These are phyloP conservation scores for Trinorchestia longiramus DNA, from an alignment of 1,140 invertebrate species.

Conservation along the genomic window DNA sequence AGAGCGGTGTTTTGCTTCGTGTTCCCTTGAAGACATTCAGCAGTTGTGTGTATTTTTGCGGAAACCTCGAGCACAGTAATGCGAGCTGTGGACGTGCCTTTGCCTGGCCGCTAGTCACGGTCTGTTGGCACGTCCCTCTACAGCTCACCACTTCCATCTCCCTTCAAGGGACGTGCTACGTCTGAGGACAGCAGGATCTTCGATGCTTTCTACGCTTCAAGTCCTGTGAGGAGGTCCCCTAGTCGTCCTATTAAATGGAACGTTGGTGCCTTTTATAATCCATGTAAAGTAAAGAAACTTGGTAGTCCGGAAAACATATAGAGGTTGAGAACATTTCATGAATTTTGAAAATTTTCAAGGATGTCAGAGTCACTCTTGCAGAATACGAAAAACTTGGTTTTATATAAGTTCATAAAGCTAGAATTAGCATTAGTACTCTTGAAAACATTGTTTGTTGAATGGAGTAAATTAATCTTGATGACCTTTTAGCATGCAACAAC, in stretches of 20 bases:
- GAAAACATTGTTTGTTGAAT: no score
- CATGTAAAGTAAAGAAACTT: background rate
- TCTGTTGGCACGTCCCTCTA: background rate
- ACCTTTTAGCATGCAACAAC: no score
- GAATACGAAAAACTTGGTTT: no score
- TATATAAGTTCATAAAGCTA: no score
- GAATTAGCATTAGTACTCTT: no score
- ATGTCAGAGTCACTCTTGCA: no score
- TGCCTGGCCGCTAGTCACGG: background rate
- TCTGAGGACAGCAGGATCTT: background rate
- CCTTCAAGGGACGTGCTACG: background rate
- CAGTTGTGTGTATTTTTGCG: background rate
- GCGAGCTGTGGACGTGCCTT: background rate
- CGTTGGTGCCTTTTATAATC: background rate
- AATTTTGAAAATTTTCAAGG: no score
- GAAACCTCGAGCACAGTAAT: background rate
- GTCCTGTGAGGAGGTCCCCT: background rate
- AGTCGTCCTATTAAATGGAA: background rate
- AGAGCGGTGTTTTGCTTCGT: background rate
- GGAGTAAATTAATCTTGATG: no score
- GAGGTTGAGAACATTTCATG: no score
- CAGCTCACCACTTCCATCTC: background rate
- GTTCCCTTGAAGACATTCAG: background rate
- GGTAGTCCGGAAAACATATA: no score
- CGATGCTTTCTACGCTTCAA: background rate